Evolutionary conservation across 2,888 invertebrate genomes (phyloP), one percentile per base, ranked within the genome.

Genomic region (Eristalinus sepulchralis): DNA sequence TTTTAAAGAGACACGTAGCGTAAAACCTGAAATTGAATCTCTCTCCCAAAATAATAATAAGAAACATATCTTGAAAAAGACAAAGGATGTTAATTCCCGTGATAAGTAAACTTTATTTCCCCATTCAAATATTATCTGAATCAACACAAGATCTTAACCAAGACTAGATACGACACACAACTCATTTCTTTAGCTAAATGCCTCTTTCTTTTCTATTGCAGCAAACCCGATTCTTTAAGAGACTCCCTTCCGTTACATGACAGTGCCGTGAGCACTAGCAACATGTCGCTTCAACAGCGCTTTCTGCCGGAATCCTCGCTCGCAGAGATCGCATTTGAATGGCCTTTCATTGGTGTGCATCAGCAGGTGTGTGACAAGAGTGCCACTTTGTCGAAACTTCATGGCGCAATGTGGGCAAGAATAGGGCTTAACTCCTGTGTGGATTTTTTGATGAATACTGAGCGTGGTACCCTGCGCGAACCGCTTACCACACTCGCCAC

Each of bases 241-340:
- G 57, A 57, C 13, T 10, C 33, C 39, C 27, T 9, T 8, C n/a
- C 8, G 1, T 47, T 60, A 72, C 22, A 63, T 34, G n/a, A 47
- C 39, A 53, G 17, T 59, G 0, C 47, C 70, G 22, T 85, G 85
- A 9, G 55, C 83, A 24, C 27, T 71, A 34, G 71, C 59, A 2
- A 86, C 66, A 27, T 86, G 86, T 47, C 83, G 47, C 9, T 63
- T 73, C 0, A 86, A 24, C 13, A 83, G 13, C 27, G 75, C 86
- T 13, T 57, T 83, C 27, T 86, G 86, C 13, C 86, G 20, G 24
- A 86, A 86, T 2, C 47, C 86, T 1, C 62, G 39, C 27, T 86
- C 86, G 36, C 86, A 86, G n/a, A 86, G 79, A 39, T 86, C 86
- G 39, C 86, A 86, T 10, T 86, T 86, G 47, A 83, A 86, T n/a